Base-by-base conservation (phyloP, 2,888 invertebrate species). In the Capitulum mitella region DNA sequence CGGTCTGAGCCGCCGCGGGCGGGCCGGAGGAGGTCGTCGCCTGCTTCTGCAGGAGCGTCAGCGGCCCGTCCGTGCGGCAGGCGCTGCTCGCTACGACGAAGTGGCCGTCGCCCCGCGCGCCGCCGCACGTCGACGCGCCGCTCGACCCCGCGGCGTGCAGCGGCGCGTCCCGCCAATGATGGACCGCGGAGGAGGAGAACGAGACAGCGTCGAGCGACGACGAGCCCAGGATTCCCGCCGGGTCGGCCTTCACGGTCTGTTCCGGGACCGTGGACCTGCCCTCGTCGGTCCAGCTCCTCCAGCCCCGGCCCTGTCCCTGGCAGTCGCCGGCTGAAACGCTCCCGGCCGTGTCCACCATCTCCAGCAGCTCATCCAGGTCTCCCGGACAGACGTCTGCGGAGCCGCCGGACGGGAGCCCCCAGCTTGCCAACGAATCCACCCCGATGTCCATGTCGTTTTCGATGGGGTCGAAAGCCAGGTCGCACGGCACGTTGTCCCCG, bases 391-490 rank as follows among this genome's bases (percentile, higher is more conserved):
- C 8, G 8, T 19, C 10, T 70, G 8, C 32, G 6, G 70, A 37
- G 37, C 8, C 0, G 10, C 0, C 37, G 8, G 19, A 0, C 2
- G 16, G 34, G 3, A 3, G 19, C 0, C 26, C 26, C 14, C 1
- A 40, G 22, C 19, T 10, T 0, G 26, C 40, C 22, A 1, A 12
- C 19, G 1, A 1, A 22, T 26, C 34, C 19, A 34, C 19, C 5
- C 3, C 2, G 37, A 40, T 34, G 22, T 10, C 1, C 34, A 40
- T 10, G 3, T 26, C 40, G 2, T 10, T 3, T 19, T 70, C 37
- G 6, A 70, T 70, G 1, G 70, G 70, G 29, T 70, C 70, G 12
- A 70, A 70, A 2, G 19, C 37, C 26, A 70, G 40, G 26, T 70
- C 70, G 12, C 29, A 29, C 2, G 64, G 64, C 34, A 34, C 19